Evolutionary conservation across 2,797 vertebrate species (phyloP), one percentile per base, ranked within the genome.

Genomic region (Pangasius larnaudii): DNA sequence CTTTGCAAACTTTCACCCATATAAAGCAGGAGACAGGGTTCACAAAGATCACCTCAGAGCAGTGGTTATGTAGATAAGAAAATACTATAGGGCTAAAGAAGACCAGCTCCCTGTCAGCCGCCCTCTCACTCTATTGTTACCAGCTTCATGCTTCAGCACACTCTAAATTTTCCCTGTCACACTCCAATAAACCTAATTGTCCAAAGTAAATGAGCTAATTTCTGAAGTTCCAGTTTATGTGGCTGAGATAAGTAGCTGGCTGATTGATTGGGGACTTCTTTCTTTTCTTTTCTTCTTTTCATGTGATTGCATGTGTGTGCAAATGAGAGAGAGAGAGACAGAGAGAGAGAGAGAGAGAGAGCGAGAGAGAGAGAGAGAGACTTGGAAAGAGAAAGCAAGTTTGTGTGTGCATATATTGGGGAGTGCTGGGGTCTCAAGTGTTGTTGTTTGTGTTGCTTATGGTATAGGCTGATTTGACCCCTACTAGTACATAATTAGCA

Each of bases 101-200:
- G 97, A 96, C 95, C 96, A 96, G 86, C 96, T 97, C 96, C 96
- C 95, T 95, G 95, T 96, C 96, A 95, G 67, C 81, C 71, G n/a
- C 61, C 96, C 93, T 95, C 93, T 95, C 92, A 83, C 72, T 95
- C 92, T 13, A 96, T 98, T 97, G 96, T 98, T 96, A 96, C 95
- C 86, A 93, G 89, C 95, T 95, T 94, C 93, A 97, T 94, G 97
- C 97, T 97, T 96, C 95, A 93, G 93, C 91, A 95, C 94, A 95
- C 97, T 96, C 97, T 97, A 97, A 97, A 98, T 97, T 98, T 98
- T 96, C 96, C 96, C 97, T 98, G 98, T 99, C 98, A 99, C 98
- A 98, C 98, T 98, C 97, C 97, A 98, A 98, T 99, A 98, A 97
- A 97, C 97, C 96, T 99, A 99, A 99, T 99, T 99, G 98, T 99